phyloP scores from a whole-genome alignment of 2,888 invertebrate species.

The Choristoneura rosaceana region DNA sequence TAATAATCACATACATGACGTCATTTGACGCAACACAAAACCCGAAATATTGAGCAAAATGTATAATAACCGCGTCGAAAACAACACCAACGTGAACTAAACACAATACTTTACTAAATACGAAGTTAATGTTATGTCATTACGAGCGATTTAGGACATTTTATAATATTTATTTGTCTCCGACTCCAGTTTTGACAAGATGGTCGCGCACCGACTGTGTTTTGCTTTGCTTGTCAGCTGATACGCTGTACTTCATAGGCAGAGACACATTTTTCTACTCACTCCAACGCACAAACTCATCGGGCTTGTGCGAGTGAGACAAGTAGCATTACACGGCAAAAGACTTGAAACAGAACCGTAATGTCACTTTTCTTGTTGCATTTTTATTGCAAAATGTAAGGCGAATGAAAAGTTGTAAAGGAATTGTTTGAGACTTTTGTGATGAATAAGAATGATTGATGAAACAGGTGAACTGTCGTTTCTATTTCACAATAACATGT shows the following conservation, averaged over 20 bases:
- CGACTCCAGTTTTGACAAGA: slow-evolving; percentile 85
- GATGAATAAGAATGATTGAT: slow-evolving; percentile 75
- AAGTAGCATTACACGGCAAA: slow-evolving; percentile 59
- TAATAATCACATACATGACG: slow-evolving; percentile 84
- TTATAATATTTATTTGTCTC: slow-evolving; percentile 84
- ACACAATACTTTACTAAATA: slow-evolving; percentile 77
- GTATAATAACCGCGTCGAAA: slow-evolving; percentile 73
- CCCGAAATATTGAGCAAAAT: slow-evolving; percentile 83
- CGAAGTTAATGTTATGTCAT: slow-evolving; percentile 77
- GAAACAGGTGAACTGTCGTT: slow-evolving; percentile 58
- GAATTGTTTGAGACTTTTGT: slow-evolving; percentile 56
- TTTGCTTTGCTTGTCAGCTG: slow-evolving; percentile 87
- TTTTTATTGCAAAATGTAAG: slow-evolving; percentile 66
- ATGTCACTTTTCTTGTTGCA: slow-evolving; percentile 79
- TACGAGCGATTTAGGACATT: slow-evolving; percentile 81
- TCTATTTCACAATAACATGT: slow-evolving; percentile 78
- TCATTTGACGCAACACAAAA: slow-evolving; percentile 84
- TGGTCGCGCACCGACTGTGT: slow-evolving; percentile 87
- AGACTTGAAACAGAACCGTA: slow-evolving; percentile 67
- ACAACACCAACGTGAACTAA: slow-evolving; percentile 74
- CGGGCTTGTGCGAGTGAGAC: slow-evolving; percentile 56
- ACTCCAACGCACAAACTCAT: slow-evolving; percentile 48
- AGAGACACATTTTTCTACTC: slow-evolving; percentile 54
- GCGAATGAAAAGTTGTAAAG: slow-evolving; percentile 63
- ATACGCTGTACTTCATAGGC: slow-evolving; percentile 76